Evolutionary conservation across 1,140 invertebrate genomes (phyloP).

Genomic region (Calephelis nemesis): DNA sequence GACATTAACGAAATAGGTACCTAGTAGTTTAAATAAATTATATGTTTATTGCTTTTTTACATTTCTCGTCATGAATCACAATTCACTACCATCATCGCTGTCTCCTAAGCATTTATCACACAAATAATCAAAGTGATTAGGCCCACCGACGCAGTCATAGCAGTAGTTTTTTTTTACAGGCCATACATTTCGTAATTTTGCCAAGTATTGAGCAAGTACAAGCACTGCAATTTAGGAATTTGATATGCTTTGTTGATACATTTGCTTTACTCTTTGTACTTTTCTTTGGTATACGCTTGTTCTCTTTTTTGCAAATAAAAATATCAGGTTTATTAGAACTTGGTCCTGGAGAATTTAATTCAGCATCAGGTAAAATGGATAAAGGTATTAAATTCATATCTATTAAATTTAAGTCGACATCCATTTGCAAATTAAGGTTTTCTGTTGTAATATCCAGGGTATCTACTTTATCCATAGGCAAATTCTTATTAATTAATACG

Average conservation of each 20-base stretch:
- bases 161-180: no score
- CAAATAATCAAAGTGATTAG: no score
- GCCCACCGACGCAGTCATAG: no score
- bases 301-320: not conserved
- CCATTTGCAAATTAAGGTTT: not conserved
- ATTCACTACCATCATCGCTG: no score
- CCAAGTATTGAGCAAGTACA: conserved; percentile 5
- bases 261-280: not conserved
- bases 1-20: no score
- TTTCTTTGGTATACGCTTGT: conserved; percentile 2
- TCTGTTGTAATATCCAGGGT: not conserved
- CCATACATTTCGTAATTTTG: not conserved
- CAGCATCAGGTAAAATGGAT: not conserved
- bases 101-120: no score
- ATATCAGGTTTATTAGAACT: conserved; percentile 1
- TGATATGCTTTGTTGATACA: conserved; percentile 1
- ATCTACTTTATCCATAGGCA: not conserved
- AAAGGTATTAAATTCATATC: not conserved
- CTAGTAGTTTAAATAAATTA: no score
- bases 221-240: not conserved
- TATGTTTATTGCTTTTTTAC: no score
- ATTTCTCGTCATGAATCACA: no score
- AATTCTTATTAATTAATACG: not conserved
- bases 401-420: not conserved
- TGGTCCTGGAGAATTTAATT: not conserved